Base-by-base conservation (phyloP, 53 echinoderm and acorn worm genomes). In the Henricia sp. region DNA sequence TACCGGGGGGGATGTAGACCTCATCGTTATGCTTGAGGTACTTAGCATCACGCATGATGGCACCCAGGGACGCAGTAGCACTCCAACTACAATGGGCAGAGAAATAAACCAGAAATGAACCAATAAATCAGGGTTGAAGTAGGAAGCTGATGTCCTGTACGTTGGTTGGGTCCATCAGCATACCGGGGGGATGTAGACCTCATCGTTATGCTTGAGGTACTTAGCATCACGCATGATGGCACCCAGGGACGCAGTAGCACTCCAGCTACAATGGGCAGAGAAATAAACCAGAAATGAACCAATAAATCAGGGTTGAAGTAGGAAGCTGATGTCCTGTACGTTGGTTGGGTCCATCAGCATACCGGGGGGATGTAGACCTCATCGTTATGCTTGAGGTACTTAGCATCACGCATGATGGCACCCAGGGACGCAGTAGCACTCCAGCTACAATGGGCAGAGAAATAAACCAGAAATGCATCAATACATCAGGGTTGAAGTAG, bases 311-410 rank as follows among this genome's bases (percentile, higher is more conserved):
- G n/a, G n/a, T n/a, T n/a, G n/a, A n/a, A 93, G 95, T 32, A 95
- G 52, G 85, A 95, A 95, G 53, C 78, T 68, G 67, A 95, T 91
- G 32, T 84, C n/a, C 23, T 67, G 56, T 59, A 95, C 91, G 35
- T 91, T 95, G 38, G 74, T 44, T 4, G 76, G 37, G 19, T 93
- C 87, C 91, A 95, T 86, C 25, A 93, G 72, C 84, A 89, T 83
- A 44, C 95, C 95, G 93, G 95, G 10, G 95, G 93, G 0, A 95
- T 86, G 74, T 93, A 93, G 87, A 95, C 71, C 80, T 93, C 95
- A 29, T 93, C 46, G 38, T 84, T 87, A 1, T 93, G 58, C 37
- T 64, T 83, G 26, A 95, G 68, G 85, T 90, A 95, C 82, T 95
- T 95, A 66, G 95, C 95, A 71, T 93, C 95, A 19, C 93, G 74